A percentile compares a stretch with the other conserved stretches of the same genome.
These are phyloP conservation scores for Watsonalla binaria DNA, from an alignment of 2,888 invertebrate genomes.

Conservation along the genomic window DNA sequence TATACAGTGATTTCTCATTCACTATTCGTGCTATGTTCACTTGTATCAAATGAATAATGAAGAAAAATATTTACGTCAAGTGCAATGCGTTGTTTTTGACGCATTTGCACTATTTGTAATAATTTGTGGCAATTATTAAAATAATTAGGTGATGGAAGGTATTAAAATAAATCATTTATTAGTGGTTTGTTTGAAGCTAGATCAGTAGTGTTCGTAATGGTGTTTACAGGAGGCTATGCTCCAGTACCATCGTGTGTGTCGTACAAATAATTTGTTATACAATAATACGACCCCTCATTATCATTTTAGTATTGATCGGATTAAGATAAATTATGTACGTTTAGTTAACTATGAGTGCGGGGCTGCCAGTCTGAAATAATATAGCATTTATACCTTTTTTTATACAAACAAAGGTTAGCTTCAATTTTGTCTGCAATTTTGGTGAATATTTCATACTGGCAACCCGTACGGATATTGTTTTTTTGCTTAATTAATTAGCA, in stretches of 20 bases:
- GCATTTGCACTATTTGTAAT: too few species aligned
- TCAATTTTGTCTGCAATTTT: slow-evolving; percentile 4
- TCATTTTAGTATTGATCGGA: slow-evolving; percentile 43
- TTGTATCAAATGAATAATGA: too few species aligned
- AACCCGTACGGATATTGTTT: slow-evolving; percentile 36
- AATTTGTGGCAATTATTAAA: too few species aligned
- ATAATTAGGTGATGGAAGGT: background rate
- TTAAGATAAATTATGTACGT: slow-evolving; percentile 45
- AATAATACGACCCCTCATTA: slow-evolving; percentile 39
- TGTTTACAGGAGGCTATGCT: slow-evolving; percentile 12
- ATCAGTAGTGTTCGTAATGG: background rate
- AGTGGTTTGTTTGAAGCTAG: background rate
- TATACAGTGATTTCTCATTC: too few species aligned
- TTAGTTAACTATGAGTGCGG: slow-evolving; percentile 21
- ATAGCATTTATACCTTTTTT: slow-evolving; percentile 10
- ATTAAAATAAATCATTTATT: background rate
- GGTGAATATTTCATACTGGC: slow-evolving; percentile 38
- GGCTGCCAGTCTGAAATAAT: slow-evolving; percentile 29
- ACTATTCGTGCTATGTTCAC: too few species aligned
- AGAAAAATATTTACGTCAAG: too few species aligned
- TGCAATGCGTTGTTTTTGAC: too few species aligned
- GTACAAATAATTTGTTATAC: slow-evolving; percentile 42
- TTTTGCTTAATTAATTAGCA: slow-evolving; percentile 45
- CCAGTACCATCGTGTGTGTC: slow-evolving; percentile 27
- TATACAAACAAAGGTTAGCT: slow-evolving; percentile 2